Conservation (phyloP, 2,797 vertebrate genomes). For the Antrozous pallidus region DNA sequence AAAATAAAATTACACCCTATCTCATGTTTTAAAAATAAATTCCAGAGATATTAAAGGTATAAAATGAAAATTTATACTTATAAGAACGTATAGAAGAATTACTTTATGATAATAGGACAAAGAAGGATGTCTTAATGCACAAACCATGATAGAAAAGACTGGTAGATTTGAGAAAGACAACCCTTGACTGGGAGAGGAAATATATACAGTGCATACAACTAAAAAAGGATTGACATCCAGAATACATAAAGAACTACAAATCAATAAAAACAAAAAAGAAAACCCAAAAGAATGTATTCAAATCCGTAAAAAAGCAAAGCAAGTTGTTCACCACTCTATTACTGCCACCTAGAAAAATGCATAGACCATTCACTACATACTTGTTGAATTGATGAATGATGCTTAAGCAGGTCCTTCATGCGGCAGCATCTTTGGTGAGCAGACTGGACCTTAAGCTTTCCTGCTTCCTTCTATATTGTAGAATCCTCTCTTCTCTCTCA, state of each 20-base stretch:
- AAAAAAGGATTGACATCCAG: not conserved
- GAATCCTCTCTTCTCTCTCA: not conserved
- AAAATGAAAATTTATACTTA: conserved; percentile 13
- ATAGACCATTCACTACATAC: not conserved
- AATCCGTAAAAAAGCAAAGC: conserved; percentile 14
- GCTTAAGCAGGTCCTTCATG: not conserved
- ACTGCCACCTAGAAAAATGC: not conserved
- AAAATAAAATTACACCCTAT: not conserved
- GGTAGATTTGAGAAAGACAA: not conserved
- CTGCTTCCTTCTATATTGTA: not conserved
- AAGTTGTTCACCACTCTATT: not conserved
- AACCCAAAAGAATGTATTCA: not conserved
- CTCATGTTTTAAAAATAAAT: not conserved
- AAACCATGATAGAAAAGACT: not conserved
- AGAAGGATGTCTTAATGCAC: not conserved
- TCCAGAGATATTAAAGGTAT: not conserved
- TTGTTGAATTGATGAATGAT: not conserved
- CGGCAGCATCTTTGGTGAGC: not conserved
- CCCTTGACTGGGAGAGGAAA: not conserved
- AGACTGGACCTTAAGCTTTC: not conserved
- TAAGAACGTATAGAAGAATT: not conserved
- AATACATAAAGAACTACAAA: not conserved
- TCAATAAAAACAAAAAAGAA: not conserved
- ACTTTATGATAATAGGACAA: not conserved
- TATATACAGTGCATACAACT: not conserved